phyloP scores from a whole-genome alignment of 2,888 invertebrate species.

The Pseudococcus jackbeardsleyi region DNA sequence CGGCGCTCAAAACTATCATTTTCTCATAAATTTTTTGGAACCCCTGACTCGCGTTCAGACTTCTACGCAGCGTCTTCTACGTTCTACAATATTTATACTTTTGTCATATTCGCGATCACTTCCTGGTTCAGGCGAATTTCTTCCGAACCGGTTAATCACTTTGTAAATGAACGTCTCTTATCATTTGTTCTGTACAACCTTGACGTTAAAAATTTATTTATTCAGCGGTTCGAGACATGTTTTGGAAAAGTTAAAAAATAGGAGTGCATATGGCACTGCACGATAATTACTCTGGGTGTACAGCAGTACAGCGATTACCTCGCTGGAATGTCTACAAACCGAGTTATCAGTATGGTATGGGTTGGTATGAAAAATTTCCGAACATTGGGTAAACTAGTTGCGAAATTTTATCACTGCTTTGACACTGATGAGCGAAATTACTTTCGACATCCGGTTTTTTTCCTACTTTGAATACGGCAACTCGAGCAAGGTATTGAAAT shows the following conservation, averaged over 20 bases:
- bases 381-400: not conserved
- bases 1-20: too few species aligned
- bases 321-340: not conserved
- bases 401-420: constrained; percentile 25
- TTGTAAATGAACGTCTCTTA: constrained; percentile 9
- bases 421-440: constrained; percentile 33
- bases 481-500: not conserved
- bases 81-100: not conserved
- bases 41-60: not conserved
- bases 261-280: not conserved
- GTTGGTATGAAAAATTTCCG: constrained; percentile 13
- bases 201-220: not conserved
- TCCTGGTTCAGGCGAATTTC: constrained; percentile 10
- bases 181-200: not conserved
- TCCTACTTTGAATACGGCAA: not conserved
- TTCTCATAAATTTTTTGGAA: not conserved
- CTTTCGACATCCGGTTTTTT: constrained; percentile 37
- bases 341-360: not conserved
- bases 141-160: constrained; percentile 18
- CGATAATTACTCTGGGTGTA: not conserved
- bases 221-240: not conserved
- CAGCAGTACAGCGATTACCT: not conserved
- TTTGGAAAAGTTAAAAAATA: not conserved
- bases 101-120: constrained; percentile 12
- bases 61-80: not conserved